These are phyloP conservation scores for Ormyrus pomaceus DNA, from an alignment of 2,888 invertebrate species.

Conservation along the genomic window DNA sequence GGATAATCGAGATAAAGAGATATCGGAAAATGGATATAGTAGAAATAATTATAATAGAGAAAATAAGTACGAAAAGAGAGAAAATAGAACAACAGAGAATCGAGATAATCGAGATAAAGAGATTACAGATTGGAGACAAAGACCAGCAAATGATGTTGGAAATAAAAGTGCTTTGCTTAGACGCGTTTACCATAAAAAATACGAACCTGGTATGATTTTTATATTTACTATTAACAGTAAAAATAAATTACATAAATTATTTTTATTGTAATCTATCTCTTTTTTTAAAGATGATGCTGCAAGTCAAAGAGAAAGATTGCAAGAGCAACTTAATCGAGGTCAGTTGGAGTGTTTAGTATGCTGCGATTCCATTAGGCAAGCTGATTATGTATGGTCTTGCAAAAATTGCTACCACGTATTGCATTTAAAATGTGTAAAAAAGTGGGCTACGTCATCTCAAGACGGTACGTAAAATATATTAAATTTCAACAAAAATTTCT, in stretches of 20 bases:
- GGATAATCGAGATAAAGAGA: constrained; percentile 32
- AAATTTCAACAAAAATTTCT: neutral
- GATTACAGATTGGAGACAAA: constrained; percentile 66
- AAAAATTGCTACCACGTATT: constrained; percentile 93
- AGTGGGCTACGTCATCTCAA: constrained; percentile 93
- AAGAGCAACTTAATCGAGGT: constrained; percentile 88
- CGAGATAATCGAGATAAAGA: constrained; percentile 61
- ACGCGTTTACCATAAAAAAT: constrained; percentile 62
- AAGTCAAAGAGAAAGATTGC: constrained; percentile 89
- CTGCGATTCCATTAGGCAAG: constrained; percentile 89
- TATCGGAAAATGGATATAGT: constrained; percentile 55
- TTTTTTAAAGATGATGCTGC: constrained; percentile 71
- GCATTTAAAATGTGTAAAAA: constrained; percentile 92
- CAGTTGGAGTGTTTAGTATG: constrained; percentile 96
- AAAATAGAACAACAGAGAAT: constrained; percentile 57
- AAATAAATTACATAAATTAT: neutral
- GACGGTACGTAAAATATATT: constrained; percentile 75
- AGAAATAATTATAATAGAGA: constrained; percentile 57
- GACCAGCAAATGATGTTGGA: constrained; percentile 76
- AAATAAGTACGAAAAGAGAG: constrained; percentile 57
- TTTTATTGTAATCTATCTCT: too few relatives aligned
- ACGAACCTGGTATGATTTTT: constrained; percentile 62
- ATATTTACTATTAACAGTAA: neutral
- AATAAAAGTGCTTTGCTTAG: constrained; percentile 59
- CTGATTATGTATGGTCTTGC: constrained; percentile 93